Evolutionary conservation across 2,797 vertebrate genomes (phyloP).

Genomic region (Acanthornis magna): DNA sequence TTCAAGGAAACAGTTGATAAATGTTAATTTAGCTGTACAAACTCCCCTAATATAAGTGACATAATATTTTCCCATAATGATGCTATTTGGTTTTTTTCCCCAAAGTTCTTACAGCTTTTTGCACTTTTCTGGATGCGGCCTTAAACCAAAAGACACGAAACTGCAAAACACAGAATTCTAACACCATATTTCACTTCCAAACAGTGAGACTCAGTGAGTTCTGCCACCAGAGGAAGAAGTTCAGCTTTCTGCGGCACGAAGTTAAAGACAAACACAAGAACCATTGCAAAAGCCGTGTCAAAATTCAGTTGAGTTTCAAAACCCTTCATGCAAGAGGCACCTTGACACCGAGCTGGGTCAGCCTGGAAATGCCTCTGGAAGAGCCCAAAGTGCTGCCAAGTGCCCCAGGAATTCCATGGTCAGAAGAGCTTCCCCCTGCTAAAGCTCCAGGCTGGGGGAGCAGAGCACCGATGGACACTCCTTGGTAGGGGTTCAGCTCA

Average conservation of each 20-base stretch:
- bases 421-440: not conserved
- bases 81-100: rapidly evolving
- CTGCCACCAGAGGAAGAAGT: not conserved
- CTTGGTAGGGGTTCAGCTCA: not conserved
- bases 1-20: not conserved
- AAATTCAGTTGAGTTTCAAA: conserved; percentile 9
- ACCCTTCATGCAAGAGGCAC: not conserved
- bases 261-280: not conserved
- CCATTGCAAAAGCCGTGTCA: not conserved
- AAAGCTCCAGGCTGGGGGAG: not conserved
- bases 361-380: not conserved
- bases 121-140: not conserved
- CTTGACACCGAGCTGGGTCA: rapidly evolving
- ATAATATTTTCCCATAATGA: not conserved
- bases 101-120: not conserved
- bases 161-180: not conserved
- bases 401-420: not conserved
- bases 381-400: not conserved
- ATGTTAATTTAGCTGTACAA: not conserved
- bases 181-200: no score
- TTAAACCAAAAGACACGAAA: not conserved
- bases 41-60: not conserved
- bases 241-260: rapidly evolving
- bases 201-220: not conserved
- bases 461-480: rapidly evolving